Conservation (phyloP, 2,888 invertebrate genomes). For the Chrysopilus asiliformis region DNA sequence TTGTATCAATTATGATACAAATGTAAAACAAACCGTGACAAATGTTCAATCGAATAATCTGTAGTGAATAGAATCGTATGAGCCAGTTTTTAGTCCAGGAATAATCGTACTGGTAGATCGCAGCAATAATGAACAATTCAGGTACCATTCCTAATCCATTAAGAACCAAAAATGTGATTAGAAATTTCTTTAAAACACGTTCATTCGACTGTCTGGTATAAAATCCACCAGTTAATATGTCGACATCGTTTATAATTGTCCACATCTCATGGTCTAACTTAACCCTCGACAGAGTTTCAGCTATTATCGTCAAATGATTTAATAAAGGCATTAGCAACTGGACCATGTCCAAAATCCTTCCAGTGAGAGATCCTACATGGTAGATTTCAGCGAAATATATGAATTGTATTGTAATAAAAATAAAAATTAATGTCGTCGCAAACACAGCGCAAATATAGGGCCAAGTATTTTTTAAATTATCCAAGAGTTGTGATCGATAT, state of each 20-base stretch:
- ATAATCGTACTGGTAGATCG: constrained; percentile 1
- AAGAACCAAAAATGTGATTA: background rate
- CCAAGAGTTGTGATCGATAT: no score
- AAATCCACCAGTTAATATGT: background rate
- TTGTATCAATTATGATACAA: no score
- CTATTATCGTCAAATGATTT: constrained; percentile 5
- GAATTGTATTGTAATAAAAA: no score
- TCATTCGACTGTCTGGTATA: background rate
- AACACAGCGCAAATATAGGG: no score
- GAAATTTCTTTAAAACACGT: constrained; percentile 1
- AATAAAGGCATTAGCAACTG: constrained; percentile 5
- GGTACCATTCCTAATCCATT: constrained; percentile 1
- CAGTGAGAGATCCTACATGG: constrained; percentile 2
- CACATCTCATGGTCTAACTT: constrained; percentile 1
- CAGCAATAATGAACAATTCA: constrained; percentile 7
- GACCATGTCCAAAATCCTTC: constrained; percentile 4
- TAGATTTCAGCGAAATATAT: no score
- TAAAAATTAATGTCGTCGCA: no score
- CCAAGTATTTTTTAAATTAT: no score
- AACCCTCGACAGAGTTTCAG: constrained; percentile 2
- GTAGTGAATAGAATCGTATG: constrained; percentile 4
- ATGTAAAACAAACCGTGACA: constrained; percentile 5
- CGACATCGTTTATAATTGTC: constrained; percentile 2
- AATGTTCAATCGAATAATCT: constrained; percentile 6
- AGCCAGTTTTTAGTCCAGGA: constrained; percentile 6